These are phyloP conservation scores for Oncorhynchus mykiss DNA, from an alignment of 2,113 vertebrate genomes.

Conservation along the genomic window DNA sequence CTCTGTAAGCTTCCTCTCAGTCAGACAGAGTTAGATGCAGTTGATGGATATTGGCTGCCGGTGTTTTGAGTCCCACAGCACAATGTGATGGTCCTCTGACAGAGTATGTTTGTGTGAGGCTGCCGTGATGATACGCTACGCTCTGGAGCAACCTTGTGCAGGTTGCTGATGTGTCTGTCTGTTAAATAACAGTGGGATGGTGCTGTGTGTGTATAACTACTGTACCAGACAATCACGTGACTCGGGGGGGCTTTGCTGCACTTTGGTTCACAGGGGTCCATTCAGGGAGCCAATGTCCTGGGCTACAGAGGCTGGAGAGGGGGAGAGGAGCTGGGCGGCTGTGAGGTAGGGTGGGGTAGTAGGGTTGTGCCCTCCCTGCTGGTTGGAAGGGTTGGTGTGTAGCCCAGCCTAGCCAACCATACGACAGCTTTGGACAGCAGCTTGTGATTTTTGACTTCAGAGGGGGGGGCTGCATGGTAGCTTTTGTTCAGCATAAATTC, in stretches of 20 bases:
- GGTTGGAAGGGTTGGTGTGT: background rate
- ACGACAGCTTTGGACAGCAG: slow-evolving; percentile 41
- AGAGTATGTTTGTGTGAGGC: background rate
- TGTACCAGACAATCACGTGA: slow-evolving; percentile 56
- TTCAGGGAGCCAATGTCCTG: slow-evolving; percentile 31
- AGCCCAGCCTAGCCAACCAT: slow-evolving; percentile 36
- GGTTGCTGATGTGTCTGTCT: slow-evolving; percentile 25
- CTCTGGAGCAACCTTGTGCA: background rate
- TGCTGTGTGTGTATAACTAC: slow-evolving; percentile 30
- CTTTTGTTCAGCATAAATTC: slow-evolving; percentile 60
- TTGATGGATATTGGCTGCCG: background rate
- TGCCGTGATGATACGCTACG: background rate
- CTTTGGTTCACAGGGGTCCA: slow-evolving; percentile 23
- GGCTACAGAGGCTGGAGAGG: slow-evolving; percentile 23
- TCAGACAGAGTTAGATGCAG: too few relatives aligned
- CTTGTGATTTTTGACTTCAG: slow-evolving; percentile 29
- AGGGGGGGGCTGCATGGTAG: slow-evolving; percentile 26
- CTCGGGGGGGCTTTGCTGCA: slow-evolving; percentile 34
- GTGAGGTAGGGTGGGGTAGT: background rate
- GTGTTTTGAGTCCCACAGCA: background rate
- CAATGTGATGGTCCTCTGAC: background rate
- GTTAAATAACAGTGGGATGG: slow-evolving; percentile 21
- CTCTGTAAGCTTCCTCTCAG: background rate
- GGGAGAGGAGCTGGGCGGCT: background rate
- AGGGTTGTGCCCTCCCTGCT: background rate